A percentile compares a stretch with the other conserved stretches of the same genome.
Conservation (phyloP, 37 sponge, comb jelly and placozoan species). For the Oopsacas minuta region DNA sequence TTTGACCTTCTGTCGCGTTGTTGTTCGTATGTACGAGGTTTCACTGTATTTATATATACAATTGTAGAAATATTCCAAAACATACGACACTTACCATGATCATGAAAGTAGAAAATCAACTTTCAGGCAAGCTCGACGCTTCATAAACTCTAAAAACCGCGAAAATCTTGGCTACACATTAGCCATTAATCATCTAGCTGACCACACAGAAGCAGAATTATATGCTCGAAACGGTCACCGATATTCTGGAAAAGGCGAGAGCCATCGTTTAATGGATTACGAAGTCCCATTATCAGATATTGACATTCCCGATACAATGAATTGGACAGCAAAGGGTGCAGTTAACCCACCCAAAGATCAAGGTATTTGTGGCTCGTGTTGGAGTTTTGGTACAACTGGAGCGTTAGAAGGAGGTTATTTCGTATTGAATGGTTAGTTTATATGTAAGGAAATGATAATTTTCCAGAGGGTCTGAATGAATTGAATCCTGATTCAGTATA, state of each 20-base stretch:
- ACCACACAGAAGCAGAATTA: constrained; percentile 42
- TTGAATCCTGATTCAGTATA: no score
- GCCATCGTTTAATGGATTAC: background rate
- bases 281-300: background rate
- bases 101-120: constrained; percentile 3
- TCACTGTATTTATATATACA: background rate
- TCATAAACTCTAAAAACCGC: constrained; percentile 64
- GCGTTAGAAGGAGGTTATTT: constrained; percentile 84
- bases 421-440: constrained; percentile 30
- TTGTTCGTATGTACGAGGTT: no score
- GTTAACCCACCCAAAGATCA: constrained; percentile 95
- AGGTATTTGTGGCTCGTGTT: constrained; percentile 94
- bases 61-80: constrained; percentile 1
- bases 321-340: constrained; percentile 45
- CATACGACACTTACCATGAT: background rate
- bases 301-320: background rate
- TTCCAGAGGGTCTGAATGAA: no score
- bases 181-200: constrained; percentile 78
- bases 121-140: constrained; percentile 26
- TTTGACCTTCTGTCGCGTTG: no score
- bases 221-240: constrained; percentile 45
- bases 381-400: constrained; percentile 92
- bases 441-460: no score
- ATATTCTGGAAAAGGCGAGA: constrained; percentile 26
- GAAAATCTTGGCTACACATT: constrained; percentile 38